A percentile compares a stretch with the other conserved stretches of the same genome.
Evolutionary conservation across 2,888 invertebrate species (phyloP).

Genomic region (Agapostemon virescens): DNA sequence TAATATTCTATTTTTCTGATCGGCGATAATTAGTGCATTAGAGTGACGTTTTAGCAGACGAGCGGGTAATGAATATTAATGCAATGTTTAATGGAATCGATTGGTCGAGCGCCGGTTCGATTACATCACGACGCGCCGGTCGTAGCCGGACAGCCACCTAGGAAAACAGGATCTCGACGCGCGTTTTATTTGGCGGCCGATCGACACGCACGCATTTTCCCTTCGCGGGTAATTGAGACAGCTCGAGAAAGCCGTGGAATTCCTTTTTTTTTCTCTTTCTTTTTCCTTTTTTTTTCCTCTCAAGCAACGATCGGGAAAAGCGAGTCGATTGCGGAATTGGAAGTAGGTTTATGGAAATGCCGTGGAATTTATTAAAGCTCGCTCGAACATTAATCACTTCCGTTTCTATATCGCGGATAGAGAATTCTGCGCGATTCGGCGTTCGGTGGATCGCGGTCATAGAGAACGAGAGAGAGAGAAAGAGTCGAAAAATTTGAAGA

Average conservation of each 20-base stretch:
- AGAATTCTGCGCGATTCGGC: neutral
- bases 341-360: constrained; percentile 8
- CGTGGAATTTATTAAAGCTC: neutral
- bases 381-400: neutral
- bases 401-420: neutral
- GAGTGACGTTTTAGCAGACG: constrained; percentile 45
- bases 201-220: constrained; percentile 12
- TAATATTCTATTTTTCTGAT: constrained; percentile 29
- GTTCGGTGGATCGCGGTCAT: neutral
- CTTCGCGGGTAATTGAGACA: constrained; percentile 26
- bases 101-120: constrained; percentile 31
- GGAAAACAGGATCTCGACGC: constrained; percentile 42
- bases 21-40: constrained; percentile 44
- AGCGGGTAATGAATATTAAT: constrained; percentile 56
- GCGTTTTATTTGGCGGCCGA: constrained; percentile 32
- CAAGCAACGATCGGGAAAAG: neutral
- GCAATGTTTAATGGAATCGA: constrained; percentile 54
- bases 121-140: constrained; percentile 33
- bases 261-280: neutral
- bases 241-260: constrained; percentile 17
- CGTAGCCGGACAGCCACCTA: constrained; percentile 15
- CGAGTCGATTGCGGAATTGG: constrained; percentile 9
- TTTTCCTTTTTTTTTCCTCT: neutral
- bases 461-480: neutral
- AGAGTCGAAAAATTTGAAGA: neutral